These are phyloP conservation scores for Idaea biselata DNA, from an alignment of 2,888 invertebrate genomes.

Conservation along the genomic window DNA sequence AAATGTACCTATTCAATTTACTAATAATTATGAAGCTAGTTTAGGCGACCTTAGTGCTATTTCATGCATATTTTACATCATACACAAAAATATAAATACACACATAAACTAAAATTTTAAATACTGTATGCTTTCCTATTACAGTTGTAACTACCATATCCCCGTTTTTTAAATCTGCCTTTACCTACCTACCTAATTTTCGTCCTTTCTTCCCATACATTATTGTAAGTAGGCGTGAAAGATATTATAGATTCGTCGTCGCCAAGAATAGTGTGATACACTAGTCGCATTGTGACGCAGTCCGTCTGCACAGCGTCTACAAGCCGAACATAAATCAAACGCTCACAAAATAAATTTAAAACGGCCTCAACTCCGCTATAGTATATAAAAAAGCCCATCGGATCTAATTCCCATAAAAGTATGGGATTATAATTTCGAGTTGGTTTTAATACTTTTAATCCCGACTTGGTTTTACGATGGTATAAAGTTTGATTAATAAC, in stretches of 20 bases:
- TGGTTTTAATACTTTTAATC: conserved; percentile 75
- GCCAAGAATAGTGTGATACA: background rate
- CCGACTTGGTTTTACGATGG: conserved; percentile 71
- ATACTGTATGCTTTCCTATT: no score
- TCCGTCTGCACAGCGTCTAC: conserved; percentile 65
- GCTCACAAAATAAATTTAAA: conserved; percentile 63
- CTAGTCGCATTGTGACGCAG: conserved; percentile 13
- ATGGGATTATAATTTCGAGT: conserved; percentile 59
- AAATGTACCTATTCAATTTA: no score
- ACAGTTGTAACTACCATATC: no score
- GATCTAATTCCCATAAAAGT: conserved; percentile 79
- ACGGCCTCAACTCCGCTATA: conserved; percentile 62
- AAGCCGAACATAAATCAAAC: conserved; percentile 66
- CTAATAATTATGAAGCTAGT: no score
- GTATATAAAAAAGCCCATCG: conserved; percentile 67
- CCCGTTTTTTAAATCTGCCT: no score
- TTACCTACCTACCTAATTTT: no score
- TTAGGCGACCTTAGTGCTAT: no score
- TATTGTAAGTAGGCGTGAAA: background rate
- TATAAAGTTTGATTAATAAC: conserved; percentile 78
- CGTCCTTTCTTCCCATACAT: no score
- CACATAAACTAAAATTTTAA: no score
- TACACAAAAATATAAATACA: no score
- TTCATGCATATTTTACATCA: no score
- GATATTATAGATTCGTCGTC: background rate